A percentile compares a stretch with the other conserved stretches of the same genome.
These are phyloP conservation scores for Clunio marinus DNA, from an alignment of 2,888 invertebrate species.

Conservation along the genomic window DNA sequence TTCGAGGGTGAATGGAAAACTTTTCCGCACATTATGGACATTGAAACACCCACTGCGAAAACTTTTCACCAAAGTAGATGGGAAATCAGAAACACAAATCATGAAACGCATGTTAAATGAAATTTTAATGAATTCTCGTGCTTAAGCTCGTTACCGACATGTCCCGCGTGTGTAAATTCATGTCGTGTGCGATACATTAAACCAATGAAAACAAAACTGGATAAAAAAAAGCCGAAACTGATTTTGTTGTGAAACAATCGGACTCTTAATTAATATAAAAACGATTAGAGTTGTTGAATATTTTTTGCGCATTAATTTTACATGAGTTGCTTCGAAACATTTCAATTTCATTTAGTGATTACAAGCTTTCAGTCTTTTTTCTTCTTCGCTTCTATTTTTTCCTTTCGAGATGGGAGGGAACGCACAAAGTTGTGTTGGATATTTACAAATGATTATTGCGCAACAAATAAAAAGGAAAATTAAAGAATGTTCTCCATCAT, in stretches of 20 bases:
- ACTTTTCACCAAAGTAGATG: not conserved
- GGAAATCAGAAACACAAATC: slow-evolving; percentile 18
- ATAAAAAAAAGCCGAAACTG: not conserved
- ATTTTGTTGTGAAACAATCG: slow-evolving; percentile 29
- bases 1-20: too few relatives aligned
- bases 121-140: slow-evolving; percentile 34
- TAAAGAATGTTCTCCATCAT: not conserved
- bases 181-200: slow-evolving; percentile 32
- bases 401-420: slow-evolving; percentile 3
- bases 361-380: not conserved
- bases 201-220: not conserved
- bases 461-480: not conserved
- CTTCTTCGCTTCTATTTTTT: not conserved
- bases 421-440: not conserved
- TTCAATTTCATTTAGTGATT: slow-evolving; percentile 37
- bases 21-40: too few relatives aligned
- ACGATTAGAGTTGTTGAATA: slow-evolving; percentile 32
- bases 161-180: slow-evolving; percentile 33
- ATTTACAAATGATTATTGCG: not conserved
- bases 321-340: not conserved
- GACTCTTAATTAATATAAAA: slow-evolving; percentile 37
- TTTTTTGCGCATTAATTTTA: not conserved
- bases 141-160: not conserved
- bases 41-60: too few relatives aligned
- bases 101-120: slow-evolving; percentile 13